phyloP scores from a whole-genome alignment of 1,140 invertebrate genomes.

The Chironomus tepperi region DNA sequence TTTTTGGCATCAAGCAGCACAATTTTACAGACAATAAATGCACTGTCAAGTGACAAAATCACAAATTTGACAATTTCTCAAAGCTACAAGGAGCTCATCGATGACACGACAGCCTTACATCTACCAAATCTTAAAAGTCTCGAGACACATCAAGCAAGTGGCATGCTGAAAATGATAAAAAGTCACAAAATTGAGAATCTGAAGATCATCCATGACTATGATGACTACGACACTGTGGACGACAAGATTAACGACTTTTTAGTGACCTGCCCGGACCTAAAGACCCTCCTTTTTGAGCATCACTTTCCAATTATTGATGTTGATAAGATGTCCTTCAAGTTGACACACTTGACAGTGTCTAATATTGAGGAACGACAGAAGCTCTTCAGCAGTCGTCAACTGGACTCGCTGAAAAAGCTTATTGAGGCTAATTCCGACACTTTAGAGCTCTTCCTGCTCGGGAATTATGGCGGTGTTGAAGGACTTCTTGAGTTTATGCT shows the following conservation, averaged over 20 bases:
- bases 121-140: neutral
- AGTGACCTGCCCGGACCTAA: neutral
- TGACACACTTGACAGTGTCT: neutral
- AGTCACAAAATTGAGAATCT: neutral
- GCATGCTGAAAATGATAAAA: neutral
- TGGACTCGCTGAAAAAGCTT: neutral
- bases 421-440: neutral
- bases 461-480: neutral
- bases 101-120: neutral
- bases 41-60: neutral
- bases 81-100: neutral
- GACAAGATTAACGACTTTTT: neutral
- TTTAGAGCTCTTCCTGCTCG: neutral
- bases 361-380: neutral
- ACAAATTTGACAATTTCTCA: neutral
- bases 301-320: neutral
- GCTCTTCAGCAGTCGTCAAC: neutral
- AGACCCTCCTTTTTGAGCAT: neutral
- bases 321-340: neutral
- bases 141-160: neutral
- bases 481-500: neutral
- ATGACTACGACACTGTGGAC: neutral
- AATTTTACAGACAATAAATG: neutral
- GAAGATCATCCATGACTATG: neutral
- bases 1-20: neutral